phyloP scores from a whole-genome alignment of 1,140 invertebrate genomes.

The Acromyrmex heyeri region DNA sequence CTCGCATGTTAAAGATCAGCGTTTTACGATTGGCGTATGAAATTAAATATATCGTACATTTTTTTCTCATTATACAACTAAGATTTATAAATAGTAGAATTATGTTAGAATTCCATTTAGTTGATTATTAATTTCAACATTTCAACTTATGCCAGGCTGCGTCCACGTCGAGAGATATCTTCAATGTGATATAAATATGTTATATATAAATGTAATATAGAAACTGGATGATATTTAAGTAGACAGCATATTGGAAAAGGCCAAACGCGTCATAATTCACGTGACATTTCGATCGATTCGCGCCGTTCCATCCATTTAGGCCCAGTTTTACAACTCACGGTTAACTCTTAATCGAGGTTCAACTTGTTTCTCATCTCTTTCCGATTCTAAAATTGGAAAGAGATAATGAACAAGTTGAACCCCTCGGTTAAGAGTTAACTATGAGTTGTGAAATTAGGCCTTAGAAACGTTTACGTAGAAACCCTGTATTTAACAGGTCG shows the following conservation, averaged over 20 bases:
- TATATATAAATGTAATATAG: background rate
- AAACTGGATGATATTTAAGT: background rate
- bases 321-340: too few species aligned
- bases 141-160: background rate
- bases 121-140: background rate
- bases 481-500: slow-evolving; percentile 3
- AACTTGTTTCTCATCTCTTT: too few species aligned
- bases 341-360: too few species aligned
- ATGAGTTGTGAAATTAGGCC: too few species aligned
- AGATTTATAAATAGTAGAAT: slow-evolving; percentile 23
- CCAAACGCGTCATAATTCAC: background rate
- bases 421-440: too few species aligned
- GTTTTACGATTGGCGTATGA: background rate
- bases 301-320: background rate
- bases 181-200: background rate
- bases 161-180: background rate
- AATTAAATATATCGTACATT: slow-evolving; percentile 1
- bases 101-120: background rate
- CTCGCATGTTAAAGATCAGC: background rate
- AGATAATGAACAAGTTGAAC: too few species aligned
- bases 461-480: background rate
- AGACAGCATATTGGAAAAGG: slow-evolving; percentile 12
- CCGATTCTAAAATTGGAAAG: too few species aligned
- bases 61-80: background rate
- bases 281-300: slow-evolving; percentile 39